Base-by-base conservation (phyloP, 2,888 invertebrate genomes). In the Ephialtes manifestator region DNA sequence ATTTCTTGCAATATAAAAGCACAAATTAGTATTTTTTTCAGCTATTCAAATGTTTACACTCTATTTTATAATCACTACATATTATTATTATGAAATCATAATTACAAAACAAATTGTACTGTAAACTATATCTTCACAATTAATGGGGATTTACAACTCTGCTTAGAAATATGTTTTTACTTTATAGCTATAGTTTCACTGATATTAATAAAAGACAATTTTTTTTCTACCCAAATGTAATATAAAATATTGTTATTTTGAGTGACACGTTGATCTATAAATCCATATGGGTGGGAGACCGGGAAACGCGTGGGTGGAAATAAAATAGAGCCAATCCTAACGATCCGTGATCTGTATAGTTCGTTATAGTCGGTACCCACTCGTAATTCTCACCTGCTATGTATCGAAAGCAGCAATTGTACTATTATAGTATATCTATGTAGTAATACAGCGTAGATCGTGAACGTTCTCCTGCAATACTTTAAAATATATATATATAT, bases 311-410 rank as follows among this genome's bases (percentile, higher is more conserved):
- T 20, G 20, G 28, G 55, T 58, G 55, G 7, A 24, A 43, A 46
- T 60, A 18, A 60, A 74, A 60, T 31, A 58, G 72, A 60, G 60
- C 60, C 24, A 7, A 60, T 63, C 63, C 63, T 63, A 60, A 60
- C 60, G 5, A 60, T 60, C n/a, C 55, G 11, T 28, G 55, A 58
- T 58, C 35, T 63, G 13, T 39, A 63, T 18, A 35, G 35, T 63
- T 31, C 4, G 55, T 24, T 55, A 24, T 24, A 55, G 55, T 13
- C 39, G 11, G 43, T 58, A 11, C 15, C 55, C 28, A 60, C 74
- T 55, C 15, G 71, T 35, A 53, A 71, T 55, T 71, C 48, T 71
- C 55, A 55, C 53, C 39, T 58, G 43, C 39, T 72, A 10, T 18
- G 28, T 53, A 70, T 35, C 70, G 70, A 70, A 51, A 70, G 48